These are phyloP conservation scores for Lucilia sericata DNA, from an alignment of 1,140 invertebrate genomes.

Conservation along the genomic window DNA sequence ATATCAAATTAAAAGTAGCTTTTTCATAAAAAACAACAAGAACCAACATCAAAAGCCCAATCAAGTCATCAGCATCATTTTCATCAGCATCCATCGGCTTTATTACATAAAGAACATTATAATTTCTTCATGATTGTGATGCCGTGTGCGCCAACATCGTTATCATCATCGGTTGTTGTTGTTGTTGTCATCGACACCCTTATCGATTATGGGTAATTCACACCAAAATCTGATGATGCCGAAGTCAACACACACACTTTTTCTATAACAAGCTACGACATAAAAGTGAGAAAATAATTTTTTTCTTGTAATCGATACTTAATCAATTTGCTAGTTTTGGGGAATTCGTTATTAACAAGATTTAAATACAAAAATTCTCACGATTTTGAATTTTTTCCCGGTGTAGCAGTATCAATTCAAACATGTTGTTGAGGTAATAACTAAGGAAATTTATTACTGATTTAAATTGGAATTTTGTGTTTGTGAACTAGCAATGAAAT, in stretches of 20 bases:
- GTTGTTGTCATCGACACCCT: background rate
- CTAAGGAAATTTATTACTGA: too few species aligned
- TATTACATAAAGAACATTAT: background rate
- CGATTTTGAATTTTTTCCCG: background rate
- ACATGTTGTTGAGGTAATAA: too few species aligned
- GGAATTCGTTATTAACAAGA: background rate
- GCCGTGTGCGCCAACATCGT: too few species aligned
- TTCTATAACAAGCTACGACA: background rate
- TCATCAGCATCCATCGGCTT: background rate
- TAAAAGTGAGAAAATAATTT: background rate
- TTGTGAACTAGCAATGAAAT: too few species aligned
- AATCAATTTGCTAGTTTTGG: background rate
- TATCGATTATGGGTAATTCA: background rate
- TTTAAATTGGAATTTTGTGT: too few species aligned
- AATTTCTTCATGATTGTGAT: too few species aligned
- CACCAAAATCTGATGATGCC: background rate
- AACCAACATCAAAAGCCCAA: slow-evolving; percentile 13
- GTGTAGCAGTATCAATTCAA: background rate
- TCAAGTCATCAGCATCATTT: slow-evolving; percentile 28
- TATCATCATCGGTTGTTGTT: too few species aligned
- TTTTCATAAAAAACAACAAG: background rate
- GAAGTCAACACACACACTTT: background rate
- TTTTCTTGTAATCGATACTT: background rate
- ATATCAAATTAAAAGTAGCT: slow-evolving; percentile 2
- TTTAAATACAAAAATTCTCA: background rate